Evolutionary conservation across 2,888 invertebrate species (phyloP), one percentile per base, ranked within the genome.

Genomic region (Drosophila subquinaria): DNA sequence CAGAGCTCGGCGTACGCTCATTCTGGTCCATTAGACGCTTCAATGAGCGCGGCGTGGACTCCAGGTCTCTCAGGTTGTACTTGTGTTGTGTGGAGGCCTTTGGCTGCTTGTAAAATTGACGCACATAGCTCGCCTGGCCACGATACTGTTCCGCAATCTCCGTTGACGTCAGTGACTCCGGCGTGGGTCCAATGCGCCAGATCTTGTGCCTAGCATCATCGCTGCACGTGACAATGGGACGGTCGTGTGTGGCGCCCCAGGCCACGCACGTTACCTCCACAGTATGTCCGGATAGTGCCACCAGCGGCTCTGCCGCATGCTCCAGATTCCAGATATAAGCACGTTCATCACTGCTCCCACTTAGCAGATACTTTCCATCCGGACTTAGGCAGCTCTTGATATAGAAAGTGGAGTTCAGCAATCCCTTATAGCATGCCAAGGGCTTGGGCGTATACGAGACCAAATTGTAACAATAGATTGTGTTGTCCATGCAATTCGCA

Each of bases 231-330:
- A 97, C 95, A 50, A 97, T 92, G 91, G 95, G 94, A 17, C 93
- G 92, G 89, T 95, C 94, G 6, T 94, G 94, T 10, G 92, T 91
- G 4, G 90, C 79, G 79, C 95, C 95, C 97, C 97, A 98, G 1
- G 96, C 96, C 1, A 97, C 97, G 90, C 96, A 96, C 0, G 97
- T 97, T 0, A 98, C 98, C 93, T 98, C 98, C 9, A 96, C 96
- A 47, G 94, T 93, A 90, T 98, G 98, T 0, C 97, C 97, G 1
- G 94, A 93, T 4, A 98, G 93, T 56, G 94, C 94, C 20, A 96
- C 95, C 10, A 97, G 91, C 0, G 97, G 97, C 67, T 94, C 92
- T 0, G 96, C 93, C 75, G 93, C 92, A 56, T 94, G 94, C 13
- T 94, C 94, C 1, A 95, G 94, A 91, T 95, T 95, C 98, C 98